These are phyloP conservation scores for Huso huso DNA, from an alignment of 2,797 vertebrate genomes.

Conservation along the genomic window DNA sequence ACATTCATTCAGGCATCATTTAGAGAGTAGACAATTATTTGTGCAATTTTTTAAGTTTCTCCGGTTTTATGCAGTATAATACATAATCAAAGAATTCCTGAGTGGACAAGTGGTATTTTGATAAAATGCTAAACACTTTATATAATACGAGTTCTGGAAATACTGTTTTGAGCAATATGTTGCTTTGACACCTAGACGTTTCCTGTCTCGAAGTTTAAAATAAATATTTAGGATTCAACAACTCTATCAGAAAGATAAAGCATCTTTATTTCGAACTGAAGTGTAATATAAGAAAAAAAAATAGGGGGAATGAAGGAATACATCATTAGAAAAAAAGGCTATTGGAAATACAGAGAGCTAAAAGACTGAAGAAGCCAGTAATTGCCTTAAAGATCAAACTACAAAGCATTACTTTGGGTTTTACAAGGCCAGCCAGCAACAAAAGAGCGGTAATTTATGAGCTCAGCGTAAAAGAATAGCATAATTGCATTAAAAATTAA, in stretches of 20 bases:
- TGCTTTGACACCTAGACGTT: constrained; percentile 11
- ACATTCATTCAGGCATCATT: neutral
- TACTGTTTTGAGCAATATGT: constrained; percentile 5
- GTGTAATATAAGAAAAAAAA: constrained; percentile 28
- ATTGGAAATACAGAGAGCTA: constrained; percentile 80
- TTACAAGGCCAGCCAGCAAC: constrained; percentile 98
- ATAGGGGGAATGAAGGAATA: constrained; percentile 52
- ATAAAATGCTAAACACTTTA: constrained; percentile 10
- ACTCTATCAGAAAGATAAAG: constrained; percentile 48
- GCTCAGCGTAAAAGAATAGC: constrained; percentile 99
- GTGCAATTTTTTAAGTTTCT: neutral
- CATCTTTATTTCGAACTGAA: constrained; percentile 34
- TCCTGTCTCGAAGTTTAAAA: constrained; percentile 10
- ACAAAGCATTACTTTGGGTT: constrained; percentile 98
- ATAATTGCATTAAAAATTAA: constrained; percentile 99
- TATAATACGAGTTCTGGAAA: constrained; percentile 2
- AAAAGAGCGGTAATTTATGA: constrained; percentile 99
- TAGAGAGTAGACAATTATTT: neutral
- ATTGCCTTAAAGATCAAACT: constrained; percentile 99
- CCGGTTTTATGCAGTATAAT: neutral
- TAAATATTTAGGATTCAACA: constrained; percentile 28
- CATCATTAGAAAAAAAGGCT: constrained; percentile 79
- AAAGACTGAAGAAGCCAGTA: constrained; percentile 88
- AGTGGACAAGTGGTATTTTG: neutral
- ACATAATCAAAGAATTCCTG: constrained; percentile 2